Conservation (phyloP, 2,888 invertebrate species). For the Furcula furcula region DNA sequence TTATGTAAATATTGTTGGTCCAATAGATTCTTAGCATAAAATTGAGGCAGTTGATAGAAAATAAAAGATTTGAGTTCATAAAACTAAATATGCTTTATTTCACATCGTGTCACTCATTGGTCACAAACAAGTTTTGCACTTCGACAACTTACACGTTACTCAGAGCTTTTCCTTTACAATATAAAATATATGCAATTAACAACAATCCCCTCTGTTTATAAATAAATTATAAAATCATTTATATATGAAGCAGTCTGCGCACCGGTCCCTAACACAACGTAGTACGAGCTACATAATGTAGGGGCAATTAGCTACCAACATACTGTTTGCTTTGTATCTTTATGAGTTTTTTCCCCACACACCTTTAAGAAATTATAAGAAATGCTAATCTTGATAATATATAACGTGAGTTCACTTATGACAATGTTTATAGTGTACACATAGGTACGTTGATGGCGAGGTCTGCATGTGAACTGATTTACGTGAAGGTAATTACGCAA, state of each 20-base stretch:
- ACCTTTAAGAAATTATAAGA: too few species aligned
- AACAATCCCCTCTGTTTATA: constrained; percentile 59
- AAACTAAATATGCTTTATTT: constrained; percentile 81
- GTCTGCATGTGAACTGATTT: too few species aligned
- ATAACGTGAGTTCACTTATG: too few species aligned
- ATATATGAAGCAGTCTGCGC: constrained; percentile 32
- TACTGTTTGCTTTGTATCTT: too few species aligned
- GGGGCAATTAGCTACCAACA: too few species aligned
- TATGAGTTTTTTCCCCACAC: too few species aligned
- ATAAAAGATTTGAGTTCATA: constrained; percentile 48
- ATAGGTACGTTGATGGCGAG: too few species aligned
- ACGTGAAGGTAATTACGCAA: too few species aligned
- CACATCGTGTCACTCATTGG: constrained; percentile 77
- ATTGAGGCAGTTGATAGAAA: constrained; percentile 12
- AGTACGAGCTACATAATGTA: too few species aligned
- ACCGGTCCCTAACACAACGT: constrained; percentile 1
- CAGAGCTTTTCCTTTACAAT: constrained; percentile 54
- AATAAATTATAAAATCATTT: constrained; percentile 56
- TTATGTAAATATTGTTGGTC: too few species aligned
- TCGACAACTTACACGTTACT: constrained; percentile 54
- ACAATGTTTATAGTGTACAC: too few species aligned
- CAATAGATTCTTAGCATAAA: neutral
- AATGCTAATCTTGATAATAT: too few species aligned
- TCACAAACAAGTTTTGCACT: constrained; percentile 71
- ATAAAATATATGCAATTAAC: constrained; percentile 77